Base-by-base conservation (phyloP, 2,113 vertebrate genomes). In the Cnemophilus loriae region DNA sequence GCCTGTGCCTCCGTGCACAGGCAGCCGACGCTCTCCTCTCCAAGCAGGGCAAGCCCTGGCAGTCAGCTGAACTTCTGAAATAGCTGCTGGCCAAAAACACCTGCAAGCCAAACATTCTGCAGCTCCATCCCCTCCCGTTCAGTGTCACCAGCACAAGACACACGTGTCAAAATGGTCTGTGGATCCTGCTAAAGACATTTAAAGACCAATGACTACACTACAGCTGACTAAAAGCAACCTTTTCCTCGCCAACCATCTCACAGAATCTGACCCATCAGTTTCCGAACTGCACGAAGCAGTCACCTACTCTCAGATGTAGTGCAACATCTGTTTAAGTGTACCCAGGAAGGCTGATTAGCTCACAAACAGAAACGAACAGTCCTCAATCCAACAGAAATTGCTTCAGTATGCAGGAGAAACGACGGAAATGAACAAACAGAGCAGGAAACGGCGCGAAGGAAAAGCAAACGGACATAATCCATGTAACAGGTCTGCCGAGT, bases 361-460 rank as follows among this genome's bases (percentile, higher is more conserved):
- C 71, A 10, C 46, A 1, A 11, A 52, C n/a, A n/a, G 79, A 65
- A 79, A 33, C 1, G 8, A 39, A 27, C 5, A 9, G 59, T 4
- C 16, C 83, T 9, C 3, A 15, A n/a, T 27, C 24, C 49, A 16
- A 14, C 41, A 26, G 12, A 56, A 41, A 61, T 6, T 3, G 21
- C 64, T 39, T 7, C 10, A 17, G 68, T 4, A 16, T 53, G 87
- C 80, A 26, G 63, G 44, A 73, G 87, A 77, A 74, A 56, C 0
- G 69, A 70, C 71, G 80, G 93, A 94, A 95, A 91, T 55, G 79
- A 46, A 77, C 42, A 60, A 69, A 5, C 80, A 61, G 68, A 28
- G 92, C 88, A 96, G 96, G 96, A 96, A 96, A 94, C 8, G 10
- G 73, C 0, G 84, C 6, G 49, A 61, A 56, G 81, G 81, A 39